Conservation (phyloP, 2,888 invertebrate genomes). For the Thera britannica region DNA sequence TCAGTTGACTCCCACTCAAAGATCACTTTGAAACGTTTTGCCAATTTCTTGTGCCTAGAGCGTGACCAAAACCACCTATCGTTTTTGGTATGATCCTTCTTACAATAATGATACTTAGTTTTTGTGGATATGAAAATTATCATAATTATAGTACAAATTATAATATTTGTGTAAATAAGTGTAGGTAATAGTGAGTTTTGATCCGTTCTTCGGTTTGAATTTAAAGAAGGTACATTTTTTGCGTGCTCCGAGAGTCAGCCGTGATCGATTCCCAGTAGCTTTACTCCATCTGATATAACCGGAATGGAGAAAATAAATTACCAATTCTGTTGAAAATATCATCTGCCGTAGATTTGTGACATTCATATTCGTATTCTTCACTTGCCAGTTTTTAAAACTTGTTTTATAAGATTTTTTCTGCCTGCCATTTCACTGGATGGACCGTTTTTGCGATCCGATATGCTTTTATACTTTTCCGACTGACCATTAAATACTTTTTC, state of each 20-base stretch:
- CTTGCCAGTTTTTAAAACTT: conserved; percentile 3
- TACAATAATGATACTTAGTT: too few relatives aligned
- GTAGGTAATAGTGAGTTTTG: not conserved
- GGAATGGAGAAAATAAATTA: conserved; percentile 51
- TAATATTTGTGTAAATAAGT: not conserved
- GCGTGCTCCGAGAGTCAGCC: conserved; percentile 47
- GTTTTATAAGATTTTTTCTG: not conserved
- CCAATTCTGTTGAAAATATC: conserved; percentile 46
- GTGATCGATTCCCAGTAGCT: conserved; percentile 62
- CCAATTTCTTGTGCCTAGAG: too few relatives aligned
- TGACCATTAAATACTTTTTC: not conserved
- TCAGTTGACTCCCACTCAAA: too few relatives aligned
- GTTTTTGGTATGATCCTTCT: too few relatives aligned
- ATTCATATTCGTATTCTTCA: conserved; percentile 3
- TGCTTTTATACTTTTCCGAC: not conserved
- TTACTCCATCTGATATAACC: conserved; percentile 41
- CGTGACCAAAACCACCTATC: too few relatives aligned
- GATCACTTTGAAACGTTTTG: too few relatives aligned
- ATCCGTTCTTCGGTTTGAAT: conserved; percentile 49
- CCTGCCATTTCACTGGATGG: not conserved
- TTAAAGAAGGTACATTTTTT: conserved; percentile 53
- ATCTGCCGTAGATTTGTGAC: conserved; percentile 37
- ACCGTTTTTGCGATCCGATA: too few relatives aligned
- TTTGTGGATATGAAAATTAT: too few relatives aligned
- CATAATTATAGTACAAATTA: too few relatives aligned